Evolutionary conservation across 2,797 vertebrate genomes (phyloP).

Genomic region (Erpetoichthys calabaricus): DNA sequence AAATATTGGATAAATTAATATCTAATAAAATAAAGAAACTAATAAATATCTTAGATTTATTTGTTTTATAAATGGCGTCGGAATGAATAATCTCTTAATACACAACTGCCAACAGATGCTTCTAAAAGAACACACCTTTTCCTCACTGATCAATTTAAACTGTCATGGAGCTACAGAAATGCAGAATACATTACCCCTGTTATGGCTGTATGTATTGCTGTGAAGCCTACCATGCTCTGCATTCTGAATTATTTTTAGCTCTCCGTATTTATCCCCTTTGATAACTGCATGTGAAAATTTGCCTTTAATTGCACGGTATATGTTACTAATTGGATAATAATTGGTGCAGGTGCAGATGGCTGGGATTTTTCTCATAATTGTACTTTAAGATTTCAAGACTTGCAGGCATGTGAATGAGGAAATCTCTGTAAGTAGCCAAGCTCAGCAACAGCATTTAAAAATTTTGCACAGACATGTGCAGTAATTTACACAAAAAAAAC

Average conservation of each 20-base stretch:
- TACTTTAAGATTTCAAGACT: slow-evolving; percentile 16
- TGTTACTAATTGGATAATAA: slow-evolving; percentile 67
- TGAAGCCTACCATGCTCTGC: slow-evolving; percentile 13
- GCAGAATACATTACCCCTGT: background rate
- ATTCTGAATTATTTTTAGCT: slow-evolving; percentile 11
- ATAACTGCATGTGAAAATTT: slow-evolving; percentile 22
- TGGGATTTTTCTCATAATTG: slow-evolving; percentile 29
- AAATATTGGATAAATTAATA: too few species aligned
- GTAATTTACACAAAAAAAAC: too few species aligned
- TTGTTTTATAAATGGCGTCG: too few species aligned
- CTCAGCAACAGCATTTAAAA: background rate
- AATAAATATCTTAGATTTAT: too few species aligned
- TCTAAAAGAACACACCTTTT: too few species aligned
- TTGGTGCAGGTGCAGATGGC: slow-evolving; percentile 61
- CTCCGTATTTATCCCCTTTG: slow-evolving; percentile 10
- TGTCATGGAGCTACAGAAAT: too few species aligned
- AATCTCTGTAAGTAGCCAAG: slow-evolving; percentile 9
- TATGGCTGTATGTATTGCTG: slow-evolving; percentile 8
- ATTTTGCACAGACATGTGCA: too few species aligned
- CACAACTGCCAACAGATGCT: too few species aligned
- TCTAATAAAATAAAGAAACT: too few species aligned
- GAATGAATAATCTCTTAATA: too few species aligned
- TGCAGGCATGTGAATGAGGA: slow-evolving; percentile 3
- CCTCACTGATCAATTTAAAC: too few species aligned
- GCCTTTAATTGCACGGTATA: slow-evolving; percentile 56